A percentile compares a stretch with the other conserved stretches of the same genome.
Evolutionary conservation across 2,888 invertebrate species (phyloP).

Genomic region (Parthenolecanium corni): DNA sequence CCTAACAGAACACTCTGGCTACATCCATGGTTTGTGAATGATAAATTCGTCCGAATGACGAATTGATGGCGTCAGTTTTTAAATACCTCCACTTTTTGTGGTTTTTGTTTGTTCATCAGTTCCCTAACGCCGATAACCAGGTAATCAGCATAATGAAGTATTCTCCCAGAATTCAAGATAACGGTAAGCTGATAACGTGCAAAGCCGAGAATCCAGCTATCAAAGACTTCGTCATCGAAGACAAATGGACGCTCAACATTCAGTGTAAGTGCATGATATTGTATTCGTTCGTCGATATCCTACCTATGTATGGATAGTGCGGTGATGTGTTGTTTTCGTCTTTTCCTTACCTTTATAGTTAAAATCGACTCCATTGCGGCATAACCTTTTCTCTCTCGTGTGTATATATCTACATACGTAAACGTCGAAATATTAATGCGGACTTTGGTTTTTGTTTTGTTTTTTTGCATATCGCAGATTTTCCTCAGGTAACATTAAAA

Average conservation of each 20-base stretch:
- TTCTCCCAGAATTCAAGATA: conserved; percentile 77
- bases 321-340: not conserved
- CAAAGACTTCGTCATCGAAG: conserved; percentile 67
- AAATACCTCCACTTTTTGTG: too few species aligned
- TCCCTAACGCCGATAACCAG: conserved; percentile 53
- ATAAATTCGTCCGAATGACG: too few species aligned
- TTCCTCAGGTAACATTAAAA: conserved; percentile 70
- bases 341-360: not conserved
- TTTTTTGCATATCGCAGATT: conserved; percentile 48
- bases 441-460: too few species aligned
- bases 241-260: conserved; percentile 76
- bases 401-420: too few species aligned
- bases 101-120: conserved; percentile 4
- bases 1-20: too few species aligned
- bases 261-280: conserved; percentile 60
- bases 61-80: too few species aligned
- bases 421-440: too few species aligned
- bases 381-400: conserved; percentile 1
- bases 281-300: not conserved
- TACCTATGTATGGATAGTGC: not conserved
- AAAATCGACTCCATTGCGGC: not conserved
- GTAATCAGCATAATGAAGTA: conserved; percentile 78
- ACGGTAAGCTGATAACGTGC: conserved; percentile 77
- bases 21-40: too few species aligned
- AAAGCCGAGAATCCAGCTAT: conserved; percentile 85